phyloP scores from a whole-genome alignment of 1,140 invertebrate genomes.

The Chionoecetes opilio region DNA sequence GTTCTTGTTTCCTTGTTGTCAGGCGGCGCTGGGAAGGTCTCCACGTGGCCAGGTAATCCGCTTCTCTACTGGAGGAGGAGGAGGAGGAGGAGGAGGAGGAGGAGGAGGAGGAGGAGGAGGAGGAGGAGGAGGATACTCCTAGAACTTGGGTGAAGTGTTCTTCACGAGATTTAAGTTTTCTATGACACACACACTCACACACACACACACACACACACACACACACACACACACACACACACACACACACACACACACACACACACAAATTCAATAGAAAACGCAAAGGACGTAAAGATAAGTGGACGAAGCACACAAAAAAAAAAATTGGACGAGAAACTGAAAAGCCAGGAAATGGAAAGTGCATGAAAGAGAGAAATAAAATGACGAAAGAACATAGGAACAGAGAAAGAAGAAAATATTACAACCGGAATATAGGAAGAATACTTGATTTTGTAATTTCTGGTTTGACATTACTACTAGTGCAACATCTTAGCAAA shows the following conservation, averaged over 20 bases:
- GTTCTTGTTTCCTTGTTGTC: constrained; percentile 18
- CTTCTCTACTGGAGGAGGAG: neutral
- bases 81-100: neutral
- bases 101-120: neutral
- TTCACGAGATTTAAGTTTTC: neutral
- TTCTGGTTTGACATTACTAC: no score
- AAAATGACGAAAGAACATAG: no score
- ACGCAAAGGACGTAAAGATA: no score
- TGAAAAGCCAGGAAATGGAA: no score
- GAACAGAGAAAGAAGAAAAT: no score
- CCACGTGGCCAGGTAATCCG: constrained; percentile 2
- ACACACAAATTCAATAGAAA: neutral
- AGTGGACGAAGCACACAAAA: no score
- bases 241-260: constrained; percentile 22
- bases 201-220: neutral
- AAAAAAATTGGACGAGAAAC: no score
- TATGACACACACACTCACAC: neutral
- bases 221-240: constrained; percentile 27
- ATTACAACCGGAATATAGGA: no score
- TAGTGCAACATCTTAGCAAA: no score
- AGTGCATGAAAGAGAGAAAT: no score
- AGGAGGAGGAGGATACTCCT: neutral
- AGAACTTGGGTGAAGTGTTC: constrained; percentile 18
- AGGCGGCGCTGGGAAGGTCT: constrained; percentile 13
- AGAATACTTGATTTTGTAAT: no score